Evolutionary conservation across 2,888 invertebrate genomes (phyloP).

Genomic region (Hoplodrina ambigua): DNA sequence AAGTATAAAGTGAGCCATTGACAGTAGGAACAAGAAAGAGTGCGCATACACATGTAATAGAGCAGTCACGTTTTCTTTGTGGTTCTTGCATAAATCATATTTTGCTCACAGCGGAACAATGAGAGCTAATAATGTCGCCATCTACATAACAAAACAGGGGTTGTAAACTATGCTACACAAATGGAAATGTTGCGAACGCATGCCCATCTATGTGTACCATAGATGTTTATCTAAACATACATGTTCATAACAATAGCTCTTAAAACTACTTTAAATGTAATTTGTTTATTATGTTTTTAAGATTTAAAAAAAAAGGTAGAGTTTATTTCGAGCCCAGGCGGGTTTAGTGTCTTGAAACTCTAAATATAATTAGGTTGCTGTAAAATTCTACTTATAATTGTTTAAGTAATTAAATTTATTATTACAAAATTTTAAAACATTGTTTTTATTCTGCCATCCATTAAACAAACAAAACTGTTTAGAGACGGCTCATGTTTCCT

Average conservation of each 20-base stretch:
- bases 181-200: slow-evolving; percentile 59
- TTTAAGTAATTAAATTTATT: background rate
- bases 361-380: slow-evolving; percentile 20
- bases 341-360: slow-evolving; percentile 1
- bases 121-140: slow-evolving; percentile 69
- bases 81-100: slow-evolving; percentile 70
- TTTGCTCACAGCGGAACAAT: slow-evolving; percentile 72
- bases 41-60: slow-evolving; percentile 51
- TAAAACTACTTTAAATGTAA: slow-evolving; percentile 42
- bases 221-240: slow-evolving; percentile 47
- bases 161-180: slow-evolving; percentile 67
- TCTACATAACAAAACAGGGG: slow-evolving; percentile 81
- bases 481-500: background rate
- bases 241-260: slow-evolving; percentile 55
- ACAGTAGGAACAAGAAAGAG: slow-evolving; percentile 56
- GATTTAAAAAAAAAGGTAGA: slow-evolving; percentile 39
- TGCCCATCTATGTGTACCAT: slow-evolving; percentile 54
- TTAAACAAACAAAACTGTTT: slow-evolving; percentile 18
- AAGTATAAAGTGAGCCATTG: slow-evolving; percentile 33
- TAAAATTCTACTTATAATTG: slow-evolving; percentile 16
- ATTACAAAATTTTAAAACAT: slow-evolving; percentile 22
- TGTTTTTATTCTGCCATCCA: slow-evolving; percentile 9
- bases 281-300: slow-evolving; percentile 26
- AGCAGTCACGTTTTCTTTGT: slow-evolving; percentile 66
- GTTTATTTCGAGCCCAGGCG: slow-evolving; percentile 18